Evolutionary conservation across 2,797 vertebrate genomes (phyloP).

Genomic region (Pyrocephalus nanus): DNA sequence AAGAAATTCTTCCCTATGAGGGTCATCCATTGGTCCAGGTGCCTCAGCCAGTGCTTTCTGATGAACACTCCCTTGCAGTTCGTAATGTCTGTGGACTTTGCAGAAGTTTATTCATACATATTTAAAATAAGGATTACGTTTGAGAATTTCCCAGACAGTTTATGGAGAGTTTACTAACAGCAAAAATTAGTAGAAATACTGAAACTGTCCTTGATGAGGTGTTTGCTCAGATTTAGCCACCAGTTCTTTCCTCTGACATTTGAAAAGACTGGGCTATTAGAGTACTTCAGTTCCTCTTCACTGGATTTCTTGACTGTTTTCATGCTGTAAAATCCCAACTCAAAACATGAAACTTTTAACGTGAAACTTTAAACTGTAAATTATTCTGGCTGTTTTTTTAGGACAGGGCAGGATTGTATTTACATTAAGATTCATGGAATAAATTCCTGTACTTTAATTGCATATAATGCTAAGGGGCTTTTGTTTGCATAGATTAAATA

Average conservation of each 20-base stretch:
- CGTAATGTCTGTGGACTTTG: neutral
- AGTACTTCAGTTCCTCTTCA: neutral
- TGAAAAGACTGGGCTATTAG: neutral
- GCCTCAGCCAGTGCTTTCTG: neutral
- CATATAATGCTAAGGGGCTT: neutral
- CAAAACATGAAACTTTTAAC: neutral
- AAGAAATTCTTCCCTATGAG: neutral
- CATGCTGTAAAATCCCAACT: neutral
- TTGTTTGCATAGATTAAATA: slow-evolving; percentile 19
- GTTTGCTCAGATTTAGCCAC: neutral
- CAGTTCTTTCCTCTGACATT: neutral
- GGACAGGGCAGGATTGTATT: neutral
- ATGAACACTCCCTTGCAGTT: neutral
- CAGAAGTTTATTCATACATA: neutral
- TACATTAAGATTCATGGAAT: neutral
- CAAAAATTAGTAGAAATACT: neutral
- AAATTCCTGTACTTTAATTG: neutral
- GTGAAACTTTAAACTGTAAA: neutral
- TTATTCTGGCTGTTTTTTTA: neutral
- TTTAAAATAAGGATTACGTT: neutral
- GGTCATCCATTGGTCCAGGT: neutral
- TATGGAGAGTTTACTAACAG: neutral
- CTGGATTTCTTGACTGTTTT: neutral
- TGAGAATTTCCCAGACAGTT: neutral
- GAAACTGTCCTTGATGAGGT: neutral